Conservation (phyloP, 2,888 invertebrate species). For the Aromia moschata region DNA sequence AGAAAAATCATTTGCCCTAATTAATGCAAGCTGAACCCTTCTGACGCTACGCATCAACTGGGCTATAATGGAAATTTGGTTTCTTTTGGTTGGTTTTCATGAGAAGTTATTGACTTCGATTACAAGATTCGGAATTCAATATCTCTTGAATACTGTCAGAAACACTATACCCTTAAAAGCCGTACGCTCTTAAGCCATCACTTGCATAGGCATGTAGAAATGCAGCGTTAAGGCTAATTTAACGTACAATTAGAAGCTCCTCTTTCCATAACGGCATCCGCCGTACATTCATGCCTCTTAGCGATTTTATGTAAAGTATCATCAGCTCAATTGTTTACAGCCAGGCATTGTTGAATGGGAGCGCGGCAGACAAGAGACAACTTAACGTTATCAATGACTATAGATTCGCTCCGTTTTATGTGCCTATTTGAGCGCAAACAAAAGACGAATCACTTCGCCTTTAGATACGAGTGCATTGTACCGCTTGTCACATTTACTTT, state of each 20-base stretch:
- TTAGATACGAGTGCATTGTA: not conserved
- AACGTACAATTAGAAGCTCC: constrained; percentile 4
- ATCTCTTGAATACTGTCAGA: too few species aligned
- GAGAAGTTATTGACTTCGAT: too few species aligned
- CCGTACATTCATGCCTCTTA: constrained; percentile 7
- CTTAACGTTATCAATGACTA: constrained; percentile 16
- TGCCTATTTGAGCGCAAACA: constrained; percentile 10
- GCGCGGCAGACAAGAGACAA: constrained; percentile 16
- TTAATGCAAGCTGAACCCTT: too few species aligned
- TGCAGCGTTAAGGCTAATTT: constrained; percentile 8
- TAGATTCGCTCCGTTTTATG: constrained; percentile 12
- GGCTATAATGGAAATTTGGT: too few species aligned
- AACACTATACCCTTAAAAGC: too few species aligned
- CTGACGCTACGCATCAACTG: too few species aligned
- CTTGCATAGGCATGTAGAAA: too few species aligned
- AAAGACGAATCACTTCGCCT: constrained; percentile 15
- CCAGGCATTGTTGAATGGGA: constrained; percentile 9
- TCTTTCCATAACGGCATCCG: constrained; percentile 10
- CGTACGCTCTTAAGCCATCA: too few species aligned
- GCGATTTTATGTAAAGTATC: constrained; percentile 25
- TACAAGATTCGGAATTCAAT: too few species aligned
- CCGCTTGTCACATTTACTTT: not conserved
- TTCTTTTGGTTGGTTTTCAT: too few species aligned
- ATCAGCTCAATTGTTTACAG: constrained; percentile 19
- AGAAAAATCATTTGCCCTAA: too few species aligned